Conservation (phyloP, 2,113 vertebrate species). For the Tiliqua scincoides region DNA sequence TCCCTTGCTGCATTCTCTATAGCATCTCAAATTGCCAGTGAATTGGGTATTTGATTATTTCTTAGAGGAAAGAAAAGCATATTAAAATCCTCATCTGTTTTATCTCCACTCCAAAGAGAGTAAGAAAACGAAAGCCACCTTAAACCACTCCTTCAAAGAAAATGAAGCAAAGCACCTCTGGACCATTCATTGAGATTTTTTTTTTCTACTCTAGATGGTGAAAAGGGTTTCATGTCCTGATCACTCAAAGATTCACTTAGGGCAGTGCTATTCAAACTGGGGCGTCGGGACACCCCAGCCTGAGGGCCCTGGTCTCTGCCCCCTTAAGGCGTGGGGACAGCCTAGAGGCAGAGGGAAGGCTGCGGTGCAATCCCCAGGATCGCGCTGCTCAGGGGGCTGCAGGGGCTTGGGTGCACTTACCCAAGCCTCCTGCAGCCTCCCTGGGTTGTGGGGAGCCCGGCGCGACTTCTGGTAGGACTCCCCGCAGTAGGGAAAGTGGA, state of each 20-base stretch:
- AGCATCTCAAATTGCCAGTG: not conserved
- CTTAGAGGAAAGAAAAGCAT: constrained; percentile 3
- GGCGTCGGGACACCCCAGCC: no score
- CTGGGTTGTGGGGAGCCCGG: no score
- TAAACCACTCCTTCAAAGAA: constrained; percentile 1
- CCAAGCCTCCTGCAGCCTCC: no score
- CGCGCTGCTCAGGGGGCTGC: no score
- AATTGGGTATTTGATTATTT: not conserved
- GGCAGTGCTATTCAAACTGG: no score
- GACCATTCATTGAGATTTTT: not conserved
- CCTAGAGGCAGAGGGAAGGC: no score
- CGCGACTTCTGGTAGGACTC: no score
- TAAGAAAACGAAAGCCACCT: not conserved
- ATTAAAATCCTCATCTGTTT: constrained; percentile 1
- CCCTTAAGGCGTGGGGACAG: no score
- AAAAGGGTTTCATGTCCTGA: not conserved
- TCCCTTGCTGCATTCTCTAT: not conserved
- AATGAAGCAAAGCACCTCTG: constrained; percentile 26
- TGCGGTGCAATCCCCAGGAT: no score
- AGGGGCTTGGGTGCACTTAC: no score
- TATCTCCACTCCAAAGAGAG: not conserved
- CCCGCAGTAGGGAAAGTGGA: no score
- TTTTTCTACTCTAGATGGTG: not conserved
- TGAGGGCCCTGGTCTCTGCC: no score
- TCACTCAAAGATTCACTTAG: not conserved